Conservation (phyloP, 2,113 vertebrate species). For the Syngnathus typhle region DNA sequence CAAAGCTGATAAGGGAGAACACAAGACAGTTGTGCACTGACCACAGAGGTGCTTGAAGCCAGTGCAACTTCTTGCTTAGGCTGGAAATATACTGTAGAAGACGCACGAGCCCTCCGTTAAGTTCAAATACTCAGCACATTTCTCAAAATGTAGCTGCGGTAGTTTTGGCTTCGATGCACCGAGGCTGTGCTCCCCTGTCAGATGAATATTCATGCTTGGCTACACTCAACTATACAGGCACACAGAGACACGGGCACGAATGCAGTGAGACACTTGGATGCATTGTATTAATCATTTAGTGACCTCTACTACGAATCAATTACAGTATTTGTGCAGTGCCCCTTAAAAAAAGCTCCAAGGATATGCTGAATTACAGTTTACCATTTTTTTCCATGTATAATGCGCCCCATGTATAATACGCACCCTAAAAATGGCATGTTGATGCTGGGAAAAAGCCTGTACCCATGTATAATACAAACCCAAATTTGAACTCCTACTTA, state of each 20-base stretch:
- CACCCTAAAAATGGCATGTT: too few species aligned
- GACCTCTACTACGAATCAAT: constrained; percentile 13
- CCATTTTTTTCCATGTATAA: too few species aligned
- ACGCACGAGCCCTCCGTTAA: constrained; percentile 24
- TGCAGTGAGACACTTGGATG: constrained; percentile 19
- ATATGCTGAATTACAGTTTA: constrained; percentile 29
- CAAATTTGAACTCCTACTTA: too few species aligned
- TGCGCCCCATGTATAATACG: too few species aligned
- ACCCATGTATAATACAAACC: too few species aligned
- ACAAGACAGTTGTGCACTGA: constrained; percentile 19
- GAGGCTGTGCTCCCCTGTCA: constrained; percentile 56
- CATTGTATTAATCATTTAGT: background rate
- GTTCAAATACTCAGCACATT: constrained; percentile 49
- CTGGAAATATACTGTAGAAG: constrained; percentile 29
- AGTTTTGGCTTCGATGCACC: constrained; percentile 52
- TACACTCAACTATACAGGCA: constrained; percentile 13
- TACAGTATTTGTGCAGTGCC: constrained; percentile 4
- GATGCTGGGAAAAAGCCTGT: too few species aligned
- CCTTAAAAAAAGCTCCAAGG: constrained; percentile 18
- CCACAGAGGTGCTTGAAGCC: constrained; percentile 27
- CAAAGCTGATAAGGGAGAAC: constrained; percentile 13
- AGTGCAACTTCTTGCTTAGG: constrained; percentile 29
- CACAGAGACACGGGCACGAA: constrained; percentile 23
- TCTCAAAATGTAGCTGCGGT: constrained; percentile 56
- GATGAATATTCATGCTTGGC: constrained; percentile 49